Evolutionary conservation across 2,797 vertebrate species (phyloP), one percentile per base, ranked within the genome.

Genomic region (Sternotherus odoratus): DNA sequence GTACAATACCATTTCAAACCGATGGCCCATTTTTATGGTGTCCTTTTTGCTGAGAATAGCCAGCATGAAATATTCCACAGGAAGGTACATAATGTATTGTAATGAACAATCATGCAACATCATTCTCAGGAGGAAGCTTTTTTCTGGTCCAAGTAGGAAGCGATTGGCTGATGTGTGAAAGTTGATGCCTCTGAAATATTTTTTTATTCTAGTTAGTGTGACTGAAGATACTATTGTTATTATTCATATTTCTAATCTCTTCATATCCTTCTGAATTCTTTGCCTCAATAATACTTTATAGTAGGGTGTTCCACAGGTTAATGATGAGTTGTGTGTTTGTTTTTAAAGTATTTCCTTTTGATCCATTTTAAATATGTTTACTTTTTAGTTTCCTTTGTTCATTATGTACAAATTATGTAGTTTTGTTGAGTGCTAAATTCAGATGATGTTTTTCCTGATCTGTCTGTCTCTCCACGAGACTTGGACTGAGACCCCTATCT

Each of bases 331-430:
- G 5, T 1, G 1, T 2, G n/a, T n/a, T n/a, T n/a, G n/a, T 39
- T 66, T 66, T 36, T 11, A 36, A 90, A 80, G 82, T 5, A 83
- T 87, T 94, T 94, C 26, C 9, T 3, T 87, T 79, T 78, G 50
- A 93, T 36, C 49, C 63, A 24, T 69, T 12, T 69, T 69, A 69
- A 69, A 69, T 60, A 60, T 39, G n/a, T 69, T 69, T 36, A 19
- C 63, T 11, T 69, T 69, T 91, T 86, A 86, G 53, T 36, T 87
- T 91, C 33, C 28, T 91, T 39, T 28, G 86, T 91, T 95, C 90
- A 83, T 84, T 92, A 87, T 53, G 17, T 86, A 54, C 77, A 72
- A 91, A 87, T 66, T 36, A 66, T 39, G 10, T 23, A 69, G 36
- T 36, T 69, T 39, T 39, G 19, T 69, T 39, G 36, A 69, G 17